Conservation (phyloP, 2,888 invertebrate species). For the Cerceris ruficornis region DNA sequence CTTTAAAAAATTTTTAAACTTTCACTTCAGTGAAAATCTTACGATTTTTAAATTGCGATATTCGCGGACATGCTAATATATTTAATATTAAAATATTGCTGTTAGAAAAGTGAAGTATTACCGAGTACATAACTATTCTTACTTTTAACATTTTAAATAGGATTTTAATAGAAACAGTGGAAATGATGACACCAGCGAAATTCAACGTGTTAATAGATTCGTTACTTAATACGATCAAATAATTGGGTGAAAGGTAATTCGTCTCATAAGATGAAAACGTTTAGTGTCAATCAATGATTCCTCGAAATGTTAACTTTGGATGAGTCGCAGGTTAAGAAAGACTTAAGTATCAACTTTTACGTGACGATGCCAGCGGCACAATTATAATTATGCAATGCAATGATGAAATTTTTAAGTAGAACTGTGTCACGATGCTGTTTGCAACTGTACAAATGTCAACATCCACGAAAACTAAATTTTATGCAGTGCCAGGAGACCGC, state of each 20-base stretch:
- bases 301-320: neutral
- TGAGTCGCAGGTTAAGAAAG: neutral
- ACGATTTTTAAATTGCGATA: too few species aligned
- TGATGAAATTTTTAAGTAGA: conserved; percentile 11
- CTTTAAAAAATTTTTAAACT: too few species aligned
- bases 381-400: conserved; percentile 24
- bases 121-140: too few species aligned
- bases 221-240: too few species aligned
- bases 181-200: too few species aligned
- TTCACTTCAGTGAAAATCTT: too few species aligned
- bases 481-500: neutral
- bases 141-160: too few species aligned
- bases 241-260: neutral
- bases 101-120: too few species aligned
- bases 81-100: too few species aligned
- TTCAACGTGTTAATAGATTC: too few species aligned
- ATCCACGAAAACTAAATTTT: neutral
- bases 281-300: neutral
- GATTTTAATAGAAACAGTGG: too few species aligned
- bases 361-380: conserved; percentile 15
- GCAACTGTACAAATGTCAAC: conserved; percentile 12
- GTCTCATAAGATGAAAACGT: neutral
- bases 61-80: too few species aligned
- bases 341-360: conserved; percentile 5
- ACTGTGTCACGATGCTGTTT: conserved; percentile 5